A percentile compares a stretch with the other conserved stretches of the same genome.
These are phyloP conservation scores for Adela reaumurella DNA, from an alignment of 2,888 invertebrate species.

Conservation along the genomic window DNA sequence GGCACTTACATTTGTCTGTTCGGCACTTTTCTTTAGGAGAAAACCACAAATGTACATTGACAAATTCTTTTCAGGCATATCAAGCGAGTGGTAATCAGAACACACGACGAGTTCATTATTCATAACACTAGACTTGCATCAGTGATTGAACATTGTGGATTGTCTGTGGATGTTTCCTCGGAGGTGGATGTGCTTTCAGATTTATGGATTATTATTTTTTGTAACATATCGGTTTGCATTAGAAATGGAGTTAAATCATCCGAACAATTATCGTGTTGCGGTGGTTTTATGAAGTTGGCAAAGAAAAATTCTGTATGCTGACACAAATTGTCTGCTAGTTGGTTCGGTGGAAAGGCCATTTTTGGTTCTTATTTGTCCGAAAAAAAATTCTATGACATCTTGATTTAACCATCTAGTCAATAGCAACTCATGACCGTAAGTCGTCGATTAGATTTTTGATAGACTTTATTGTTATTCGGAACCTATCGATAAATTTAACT, in stretches of 20 bases:
- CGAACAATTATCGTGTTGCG: conserved; percentile 3
- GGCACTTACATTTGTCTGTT: too few species aligned
- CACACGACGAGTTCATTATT: too few species aligned
- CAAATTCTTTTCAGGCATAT: conserved; percentile 6
- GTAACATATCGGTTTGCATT: too few species aligned
- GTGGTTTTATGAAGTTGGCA: conserved; percentile 3
- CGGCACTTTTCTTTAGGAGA: conserved; percentile 3
- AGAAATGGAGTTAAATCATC: conserved; percentile 6
- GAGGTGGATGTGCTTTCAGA: too few species aligned
- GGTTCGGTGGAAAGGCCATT: conserved; percentile 6
- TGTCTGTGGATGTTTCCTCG: conserved; percentile 2
- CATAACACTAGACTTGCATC: too few species aligned
- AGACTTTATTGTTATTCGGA: conserved; percentile 5
- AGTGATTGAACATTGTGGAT: conserved; percentile 3
- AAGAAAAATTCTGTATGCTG: conserved; percentile 3
- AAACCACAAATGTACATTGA: conserved; percentile 5
- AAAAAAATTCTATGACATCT: conserved; percentile 6
- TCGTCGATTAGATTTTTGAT: conserved; percentile 5
- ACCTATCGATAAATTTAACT: conserved; percentile 11
- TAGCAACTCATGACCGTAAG: conserved; percentile 4
- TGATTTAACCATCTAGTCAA: conserved; percentile 5
- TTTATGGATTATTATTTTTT: too few species aligned
- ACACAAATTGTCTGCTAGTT: conserved; percentile 7
- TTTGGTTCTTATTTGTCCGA: conserved; percentile 6
- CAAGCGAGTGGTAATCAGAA: conserved; percentile 7